phyloP scores from a whole-genome alignment of 2,888 invertebrate genomes.

The Pinctada fucata region DNA sequence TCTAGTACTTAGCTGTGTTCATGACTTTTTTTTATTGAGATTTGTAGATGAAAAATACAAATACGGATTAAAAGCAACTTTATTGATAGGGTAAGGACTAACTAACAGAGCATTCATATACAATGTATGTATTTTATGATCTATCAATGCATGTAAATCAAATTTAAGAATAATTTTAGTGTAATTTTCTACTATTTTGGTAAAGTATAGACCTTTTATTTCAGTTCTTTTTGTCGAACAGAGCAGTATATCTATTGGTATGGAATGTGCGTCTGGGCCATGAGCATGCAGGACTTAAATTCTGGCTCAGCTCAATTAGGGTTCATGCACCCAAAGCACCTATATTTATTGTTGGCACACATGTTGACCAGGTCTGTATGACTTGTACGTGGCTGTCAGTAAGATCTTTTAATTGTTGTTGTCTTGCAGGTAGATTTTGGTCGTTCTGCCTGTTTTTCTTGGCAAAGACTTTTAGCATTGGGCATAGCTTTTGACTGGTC shows the following conservation, averaged over 20 bases:
- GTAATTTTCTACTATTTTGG: neutral
- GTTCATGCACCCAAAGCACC: conserved; percentile 75
- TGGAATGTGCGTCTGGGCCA: conserved; percentile 75
- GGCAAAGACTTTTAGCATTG: too few relatives aligned
- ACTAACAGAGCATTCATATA: too few relatives aligned
- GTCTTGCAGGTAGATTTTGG: too few relatives aligned
- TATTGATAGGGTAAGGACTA: too few relatives aligned
- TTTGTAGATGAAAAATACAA: too few relatives aligned
- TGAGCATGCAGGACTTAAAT: conserved; percentile 75
- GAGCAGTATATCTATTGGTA: conserved; percentile 73
- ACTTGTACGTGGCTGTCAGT: neutral
- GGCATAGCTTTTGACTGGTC: too few relatives aligned
- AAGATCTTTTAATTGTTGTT: too few relatives aligned
- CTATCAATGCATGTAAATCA: neutral
- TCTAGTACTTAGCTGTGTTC: too few relatives aligned
- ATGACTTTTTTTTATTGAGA: too few relatives aligned
- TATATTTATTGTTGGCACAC: conserved; percentile 75
- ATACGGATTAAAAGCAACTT: too few relatives aligned
- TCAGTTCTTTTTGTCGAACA: conserved; percentile 74
- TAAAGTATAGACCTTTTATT: conserved; percentile 11
- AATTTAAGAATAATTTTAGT: neutral
- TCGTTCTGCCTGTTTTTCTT: too few relatives aligned
- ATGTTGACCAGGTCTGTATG: conserved; percentile 69
- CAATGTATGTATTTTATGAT: neutral
- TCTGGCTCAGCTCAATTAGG: conserved; percentile 75